Conservation (phyloP, 2,797 vertebrate species). For the Mus minutoides region DNA sequence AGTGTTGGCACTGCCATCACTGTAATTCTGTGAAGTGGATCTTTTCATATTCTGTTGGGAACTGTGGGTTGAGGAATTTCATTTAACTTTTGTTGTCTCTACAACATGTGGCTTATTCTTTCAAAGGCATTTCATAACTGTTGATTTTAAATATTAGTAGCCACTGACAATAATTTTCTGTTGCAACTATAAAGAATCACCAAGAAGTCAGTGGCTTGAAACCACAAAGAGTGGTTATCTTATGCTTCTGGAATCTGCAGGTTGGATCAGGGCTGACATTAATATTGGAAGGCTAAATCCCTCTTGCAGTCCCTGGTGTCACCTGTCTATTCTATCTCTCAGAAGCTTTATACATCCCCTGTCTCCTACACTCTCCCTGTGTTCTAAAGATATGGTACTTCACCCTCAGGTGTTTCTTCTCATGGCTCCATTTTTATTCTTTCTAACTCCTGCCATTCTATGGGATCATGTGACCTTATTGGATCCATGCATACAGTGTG, state of each 20-base stretch:
- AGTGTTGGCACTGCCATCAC: not conserved
- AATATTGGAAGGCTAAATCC: too few species aligned
- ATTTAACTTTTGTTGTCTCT: not conserved
- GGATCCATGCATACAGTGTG: too few species aligned
- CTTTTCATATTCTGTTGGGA: not conserved
- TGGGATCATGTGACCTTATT: not conserved
- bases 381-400: not conserved
- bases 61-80: not conserved
- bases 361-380: not conserved
- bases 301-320: rapidly evolving
- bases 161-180: not conserved
- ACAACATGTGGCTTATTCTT: not conserved
- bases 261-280: not conserved
- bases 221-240: not conserved
- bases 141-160: not conserved
- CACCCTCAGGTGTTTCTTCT: too few species aligned
- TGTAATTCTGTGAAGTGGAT: not conserved
- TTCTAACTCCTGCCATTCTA: not conserved
- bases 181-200: not conserved
- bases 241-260: not conserved
- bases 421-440: not conserved
- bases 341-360: too few species aligned
- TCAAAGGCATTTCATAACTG: not conserved
- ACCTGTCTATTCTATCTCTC: not conserved
- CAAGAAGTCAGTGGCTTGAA: not conserved